Base-by-base conservation (phyloP, 2,113 vertebrate genomes). In the Sander vitreus region DNA sequence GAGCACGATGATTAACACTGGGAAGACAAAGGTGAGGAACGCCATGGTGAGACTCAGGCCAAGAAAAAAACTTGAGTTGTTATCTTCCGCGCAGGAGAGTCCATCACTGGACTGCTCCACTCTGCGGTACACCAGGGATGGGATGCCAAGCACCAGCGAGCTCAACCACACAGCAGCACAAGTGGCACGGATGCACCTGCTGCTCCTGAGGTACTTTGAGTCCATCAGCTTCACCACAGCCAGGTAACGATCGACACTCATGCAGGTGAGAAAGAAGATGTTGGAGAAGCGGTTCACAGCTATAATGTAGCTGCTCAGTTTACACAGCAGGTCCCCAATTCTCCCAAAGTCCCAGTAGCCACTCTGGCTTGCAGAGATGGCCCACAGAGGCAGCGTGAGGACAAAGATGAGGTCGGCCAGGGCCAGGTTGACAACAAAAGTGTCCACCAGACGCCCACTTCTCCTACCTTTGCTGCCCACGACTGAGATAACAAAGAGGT, bases 201-300 rank as follows among this genome's bases (percentile, higher is more conserved):
- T 94, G 21, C 91, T 95, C 16, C 96, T 93, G 27, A 91, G 78
- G 51, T 84, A 76, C 54, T 92, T 94, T 0, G 95, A 95, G 58
- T 95, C 94, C 89, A 95, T 91, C 70, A 91, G 92, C 9, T 91
- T 95, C 74, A 93, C 96, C 63, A 97, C 94, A 0, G 96, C 96
- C 81, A 97, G 91, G 91, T 97, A 97, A 93, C 92, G 90, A 18
- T 93, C 90, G 15, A 91, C 27, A 19, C 91, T 90, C 91, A 93
- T 91, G 80, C 92, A 96, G 0, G 95, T 96, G 81, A 97, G 96
- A 60, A 97, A 96, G 76, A 96, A 95, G 74, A 97, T 96, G 90
- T 96, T 97, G 77, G 97, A 97, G 91, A 96, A 96, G 84, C 96
- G 96, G 83, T 97, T 97, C 73, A 96, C 93, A 0, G 96, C 90